These are phyloP conservation scores for Protobothrops flavoviridis DNA, from an alignment of 2,113 vertebrate genomes.

Conservation along the genomic window DNA sequence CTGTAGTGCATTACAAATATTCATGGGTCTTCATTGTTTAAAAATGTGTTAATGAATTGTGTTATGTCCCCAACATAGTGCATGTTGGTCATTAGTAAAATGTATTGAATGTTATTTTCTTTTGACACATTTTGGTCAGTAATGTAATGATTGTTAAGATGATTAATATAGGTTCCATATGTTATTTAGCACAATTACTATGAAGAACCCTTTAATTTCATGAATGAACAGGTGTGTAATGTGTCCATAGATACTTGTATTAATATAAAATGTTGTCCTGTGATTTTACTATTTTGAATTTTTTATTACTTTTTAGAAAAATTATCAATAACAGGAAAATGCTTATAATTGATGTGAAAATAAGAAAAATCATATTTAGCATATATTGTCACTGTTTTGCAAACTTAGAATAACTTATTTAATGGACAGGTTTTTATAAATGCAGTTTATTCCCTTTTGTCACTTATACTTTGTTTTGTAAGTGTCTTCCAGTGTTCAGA, in stretches of 20 bases:
- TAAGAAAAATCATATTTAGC: slow-evolving; percentile 52
- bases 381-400: slow-evolving; percentile 47
- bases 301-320: slow-evolving; percentile 58
- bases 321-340: slow-evolving; percentile 46
- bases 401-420: slow-evolving; percentile 52
- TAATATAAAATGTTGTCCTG: slow-evolving; percentile 54
- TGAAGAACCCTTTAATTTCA: slow-evolving; percentile 68
- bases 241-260: slow-evolving; percentile 50
- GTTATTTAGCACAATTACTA: slow-evolving; percentile 40
- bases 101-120: slow-evolving; percentile 40
- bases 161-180: slow-evolving; percentile 61
- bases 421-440: slow-evolving; percentile 46
- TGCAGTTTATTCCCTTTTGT: slow-evolving; percentile 49
- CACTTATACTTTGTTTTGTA: slow-evolving; percentile 56
- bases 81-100: slow-evolving; percentile 44
- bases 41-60: slow-evolving; percentile 44
- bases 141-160: slow-evolving; percentile 66
- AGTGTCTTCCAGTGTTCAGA: slow-evolving; percentile 69
- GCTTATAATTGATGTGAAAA: slow-evolving; percentile 28
- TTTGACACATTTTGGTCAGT: slow-evolving; percentile 56
- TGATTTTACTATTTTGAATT: slow-evolving; percentile 47
- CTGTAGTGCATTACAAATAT: neutral
- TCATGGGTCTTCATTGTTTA: neutral
- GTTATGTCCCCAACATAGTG: slow-evolving; percentile 41
- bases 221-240: slow-evolving; percentile 48